These are phyloP conservation scores for Gallinago solitaria DNA, from an alignment of 2,797 vertebrate species.

Conservation along the genomic window DNA sequence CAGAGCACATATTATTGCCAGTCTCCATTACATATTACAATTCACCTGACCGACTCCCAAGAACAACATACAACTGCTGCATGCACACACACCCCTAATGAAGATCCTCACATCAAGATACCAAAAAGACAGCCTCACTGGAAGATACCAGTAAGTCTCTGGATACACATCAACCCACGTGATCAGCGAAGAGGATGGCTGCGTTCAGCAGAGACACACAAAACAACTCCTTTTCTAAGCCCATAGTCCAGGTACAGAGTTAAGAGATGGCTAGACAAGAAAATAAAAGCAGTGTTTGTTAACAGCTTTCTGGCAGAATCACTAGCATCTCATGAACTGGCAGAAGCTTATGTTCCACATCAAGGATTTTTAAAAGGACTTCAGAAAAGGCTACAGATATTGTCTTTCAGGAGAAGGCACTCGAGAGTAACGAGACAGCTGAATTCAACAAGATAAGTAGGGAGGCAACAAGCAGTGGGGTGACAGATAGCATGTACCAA, in stretches of 20 bases:
- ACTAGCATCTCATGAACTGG: neutral
- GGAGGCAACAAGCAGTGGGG: neutral
- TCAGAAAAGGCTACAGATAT: neutral
- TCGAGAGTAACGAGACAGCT: fast-evolving
- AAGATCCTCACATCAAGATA: neutral
- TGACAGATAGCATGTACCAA: neutral
- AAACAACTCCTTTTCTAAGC: neutral
- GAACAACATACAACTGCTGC: neutral
- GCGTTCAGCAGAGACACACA: neutral
- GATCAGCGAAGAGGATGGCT: neutral
- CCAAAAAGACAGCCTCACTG: neutral
- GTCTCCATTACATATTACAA: neutral
- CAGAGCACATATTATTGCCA: neutral
- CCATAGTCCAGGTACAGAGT: neutral
- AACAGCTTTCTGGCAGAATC: neutral
- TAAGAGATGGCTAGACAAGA: neutral
- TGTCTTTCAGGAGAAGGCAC: neutral
- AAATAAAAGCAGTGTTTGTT: neutral
- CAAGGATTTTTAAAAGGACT: neutral
- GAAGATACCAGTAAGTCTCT: neutral
- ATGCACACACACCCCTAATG: neutral
- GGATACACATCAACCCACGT: neutral
- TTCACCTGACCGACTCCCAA: neutral
- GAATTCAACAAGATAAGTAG: neutral
- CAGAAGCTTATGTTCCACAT: neutral